Base-by-base conservation (phyloP, 2,888 invertebrate genomes). In the Salpingus planirostris region DNA sequence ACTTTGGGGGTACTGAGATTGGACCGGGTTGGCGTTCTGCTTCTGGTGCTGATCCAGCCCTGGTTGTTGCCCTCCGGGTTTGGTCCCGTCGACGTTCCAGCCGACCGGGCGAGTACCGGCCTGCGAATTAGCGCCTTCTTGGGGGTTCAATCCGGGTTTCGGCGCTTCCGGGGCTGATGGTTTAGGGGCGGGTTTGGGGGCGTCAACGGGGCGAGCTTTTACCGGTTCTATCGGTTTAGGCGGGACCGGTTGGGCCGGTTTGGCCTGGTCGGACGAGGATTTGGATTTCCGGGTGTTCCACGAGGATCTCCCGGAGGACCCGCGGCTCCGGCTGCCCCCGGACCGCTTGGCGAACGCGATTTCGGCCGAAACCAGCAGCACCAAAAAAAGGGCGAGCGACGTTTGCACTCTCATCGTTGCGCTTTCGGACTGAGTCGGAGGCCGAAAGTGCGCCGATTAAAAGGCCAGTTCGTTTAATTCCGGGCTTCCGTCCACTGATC, bases 71-170 rank as follows among this genome's bases (percentile, higher is more conserved):
- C 18, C 18, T n/a, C n/a, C n/a, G 8, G 18, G 5, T 8, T 18
- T 18, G 18, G 8, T 6, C 18, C 27, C 33, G 11, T 43, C 42
- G n/a, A 52, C 51, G 18, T 52, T 52, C 54, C 54, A 54, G 11
- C 54, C 54, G 15, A 50, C 38, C 3, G 47, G 48, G 8, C 38
- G 31, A 14, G 10, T 15, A 7, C 7, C 7, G n/a, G 3, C 15
- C 43, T 29, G 1, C 44, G 22, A 4, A 36, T 38, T 24, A n/a
- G 23, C 10, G 22, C 12, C 2, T 3, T 25, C 13, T 7, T 26
- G 26, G 8, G 34, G 34, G 10, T 22, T 23, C 2, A 11, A 1
- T 6, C n/a, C 10, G 23, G 23, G 23, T 23, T 5, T 5, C 49
- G 15, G 50, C 18, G 18, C 27, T 4, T 38, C 36, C 3, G 44